Evolutionary conservation across 2,113 vertebrate genomes (phyloP), one percentile per base, ranked within the genome.

Genomic region (Prolemur simus): DNA sequence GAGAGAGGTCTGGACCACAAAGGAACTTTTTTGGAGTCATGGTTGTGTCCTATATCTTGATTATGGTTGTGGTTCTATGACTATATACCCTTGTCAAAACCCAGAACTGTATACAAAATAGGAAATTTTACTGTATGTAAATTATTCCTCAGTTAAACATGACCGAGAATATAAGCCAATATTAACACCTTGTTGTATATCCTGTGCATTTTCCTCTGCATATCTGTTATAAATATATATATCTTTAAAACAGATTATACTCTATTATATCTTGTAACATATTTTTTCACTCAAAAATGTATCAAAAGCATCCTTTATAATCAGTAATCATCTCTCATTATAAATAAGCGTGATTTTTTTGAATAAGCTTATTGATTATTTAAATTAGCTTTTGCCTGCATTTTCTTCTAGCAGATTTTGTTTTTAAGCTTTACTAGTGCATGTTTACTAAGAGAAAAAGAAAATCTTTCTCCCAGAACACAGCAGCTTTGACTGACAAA

Each of bases 401-500:
- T 97, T 56, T 92, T 69, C 39, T 92, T 88, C 18, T 11, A 82
- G 45, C 21, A 85, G 37, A 52, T 78, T 11, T 80, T 71, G 1
- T 56, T 92, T 85, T 83, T 71, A 87, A 82, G 68, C 34, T 58
- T 68, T 87, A 3, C 13, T 15, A 21, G 14, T 52, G 7, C n/a
- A 27, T 58, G 10, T 47, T 69, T 64, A 45, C 42, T 87, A 27
- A 0, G 9, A 0, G 0, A 12, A 63, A 86, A 78, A 78, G 9
- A 60, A 56, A 86, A 34, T n/a, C 4, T 90, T 83, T 91, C 52
- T 85, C 39, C 42, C 7, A 37, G 66, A 96, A 42, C 27, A 49
- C 45, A 74, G 12, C 77, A 85, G 82, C 23, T 89, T 95, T 89
- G 71, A 78, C n/a, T 88, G 77, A 94, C 85, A 95, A 93, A 87